A percentile compares a stretch with the other conserved stretches of the same genome.
Evolutionary conservation across 2,888 invertebrate species (phyloP).

Genomic region (Sclerodermus sp.): DNA sequence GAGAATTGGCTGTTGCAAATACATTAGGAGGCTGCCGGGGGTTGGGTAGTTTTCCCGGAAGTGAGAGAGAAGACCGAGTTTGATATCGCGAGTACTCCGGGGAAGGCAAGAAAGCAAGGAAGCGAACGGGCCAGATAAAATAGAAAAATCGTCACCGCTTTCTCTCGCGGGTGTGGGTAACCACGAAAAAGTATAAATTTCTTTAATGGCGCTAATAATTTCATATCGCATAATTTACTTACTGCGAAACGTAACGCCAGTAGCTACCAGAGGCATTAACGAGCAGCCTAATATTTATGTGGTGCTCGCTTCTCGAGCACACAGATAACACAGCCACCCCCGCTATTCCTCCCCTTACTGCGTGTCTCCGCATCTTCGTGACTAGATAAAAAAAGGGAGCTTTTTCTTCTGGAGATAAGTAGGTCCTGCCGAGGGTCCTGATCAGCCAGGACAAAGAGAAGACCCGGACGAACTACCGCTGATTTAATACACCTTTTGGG

Average conservation of each 20-base stretch:
- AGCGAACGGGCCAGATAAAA: constrained; percentile 44
- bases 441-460: constrained; percentile 31
- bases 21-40: constrained; percentile 45
- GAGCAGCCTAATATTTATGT: constrained; percentile 59
- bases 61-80: constrained; percentile 22
- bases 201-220: constrained; percentile 59
- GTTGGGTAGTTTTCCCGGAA: constrained; percentile 22
- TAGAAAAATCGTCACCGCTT: constrained; percentile 49
- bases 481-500: constrained; percentile 30
- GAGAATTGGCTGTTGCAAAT: constrained; percentile 55
- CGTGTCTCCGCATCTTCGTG: constrained; percentile 21
- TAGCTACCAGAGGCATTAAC: constrained; percentile 58
- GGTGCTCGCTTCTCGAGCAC: constrained; percentile 53
- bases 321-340: constrained; percentile 55
- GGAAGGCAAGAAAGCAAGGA: constrained; percentile 16
- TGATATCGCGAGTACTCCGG: constrained; percentile 21
- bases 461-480: constrained; percentile 22
- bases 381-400: constrained; percentile 34
- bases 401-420: constrained; percentile 35
- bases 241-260: constrained; percentile 59
- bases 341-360: constrained; percentile 27
- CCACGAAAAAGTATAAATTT: constrained; percentile 55
- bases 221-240: constrained; percentile 59
- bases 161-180: constrained; percentile 14
- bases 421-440: constrained; percentile 27